Evolutionary conservation across 2,888 invertebrate genomes (phyloP), one percentile per base, ranked within the genome.

Genomic region (Rutpela maculata): DNA sequence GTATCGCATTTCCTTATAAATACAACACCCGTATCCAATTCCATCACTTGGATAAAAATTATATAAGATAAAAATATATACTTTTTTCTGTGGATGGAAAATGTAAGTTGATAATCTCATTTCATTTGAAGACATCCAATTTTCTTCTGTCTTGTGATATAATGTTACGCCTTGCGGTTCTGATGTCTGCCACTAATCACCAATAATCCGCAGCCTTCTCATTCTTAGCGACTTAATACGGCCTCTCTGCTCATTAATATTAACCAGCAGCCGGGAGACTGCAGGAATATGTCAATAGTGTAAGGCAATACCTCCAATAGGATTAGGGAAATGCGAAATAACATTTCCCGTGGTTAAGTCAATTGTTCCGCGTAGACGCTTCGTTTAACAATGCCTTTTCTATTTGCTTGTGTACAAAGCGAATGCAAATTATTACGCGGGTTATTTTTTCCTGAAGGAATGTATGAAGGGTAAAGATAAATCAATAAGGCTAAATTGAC

Each of bases 191-290:
- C 84, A 78, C 86, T 87, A 87, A 87, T 87, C 87, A 85, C 86
- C 82, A 86, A 86, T 87, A 87, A 87, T 86, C 86, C 84, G 76
- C 74, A 80, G 80, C 78, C 80, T 82, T 82, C 85, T 85, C 86
- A 86, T 85, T 86, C 86, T 85, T 86, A 78, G 78, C 78, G 79
- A 79, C 81, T 83, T 85, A 86, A 86, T 87, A 85, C 84, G 85
- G 86, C 84, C 85, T 86, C 86, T 66, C 79, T 80, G 85, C 85
- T 87, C 87, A 87, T 87, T 87, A 87, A 87, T 87, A 87, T 87
- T 87, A 85, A 87, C 85, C 85, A 85, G 85, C 71, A 81, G 82
- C 82, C 82, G 76, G 76, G 79, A 65, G 75, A 81, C 80, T 76
- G 79, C 82, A 82, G 84, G 85, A 81, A 85, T 85, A 85, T 85